Evolutionary conservation across 2,113 vertebrate species (phyloP), one percentile per base, ranked within the genome.

Genomic region (Limnothrissa miodon): DNA sequence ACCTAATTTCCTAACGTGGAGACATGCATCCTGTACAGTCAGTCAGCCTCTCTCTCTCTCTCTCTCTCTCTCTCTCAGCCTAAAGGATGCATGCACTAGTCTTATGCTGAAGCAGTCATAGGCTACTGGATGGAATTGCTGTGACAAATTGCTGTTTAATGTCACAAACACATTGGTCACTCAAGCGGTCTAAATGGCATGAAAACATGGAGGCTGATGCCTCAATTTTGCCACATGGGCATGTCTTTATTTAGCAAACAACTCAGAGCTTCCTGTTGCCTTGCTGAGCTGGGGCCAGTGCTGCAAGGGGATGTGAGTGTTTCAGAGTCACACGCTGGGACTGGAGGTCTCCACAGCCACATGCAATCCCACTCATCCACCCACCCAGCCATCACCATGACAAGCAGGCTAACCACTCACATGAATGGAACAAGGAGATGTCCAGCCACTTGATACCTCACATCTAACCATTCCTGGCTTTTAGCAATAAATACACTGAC

Each of bases 191-290:
- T 6, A 56, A 23, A 56, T 23, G 19, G 51, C 21, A 56, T 23
- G 51, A 21, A 56, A 23, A 56, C 21, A 23, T 23, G 51, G 19
- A 56, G 51, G 51, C 51, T 23, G 21, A 56, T 23, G 51, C 7
- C 51, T 56, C 19, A 23, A 56, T 23, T 42, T 6, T 23, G 21
- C 19, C 29, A 36, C 5, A 33, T 3, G 66, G 36, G 29, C 66
- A 33, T 33, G 62, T 70, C 62, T 66, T 66, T 36, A 74, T 74
- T 74, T 74, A 74, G 66, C 33, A 15, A 36, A 74, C 66, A 74
- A 5, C 36, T 29, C 66, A 17, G 33, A 5, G 15, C 66, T 74
- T 74, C 66, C 66, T 39, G 66, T 74, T 39, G 66, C 11, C 66
- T 74, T 29, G 33, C 15, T 11, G 66, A 33, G 66, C 66, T 74